A percentile compares a stretch with the other conserved stretches of the same genome.
Conservation (phyloP, 2,797 vertebrate species). For the Coilia nasus region DNA sequence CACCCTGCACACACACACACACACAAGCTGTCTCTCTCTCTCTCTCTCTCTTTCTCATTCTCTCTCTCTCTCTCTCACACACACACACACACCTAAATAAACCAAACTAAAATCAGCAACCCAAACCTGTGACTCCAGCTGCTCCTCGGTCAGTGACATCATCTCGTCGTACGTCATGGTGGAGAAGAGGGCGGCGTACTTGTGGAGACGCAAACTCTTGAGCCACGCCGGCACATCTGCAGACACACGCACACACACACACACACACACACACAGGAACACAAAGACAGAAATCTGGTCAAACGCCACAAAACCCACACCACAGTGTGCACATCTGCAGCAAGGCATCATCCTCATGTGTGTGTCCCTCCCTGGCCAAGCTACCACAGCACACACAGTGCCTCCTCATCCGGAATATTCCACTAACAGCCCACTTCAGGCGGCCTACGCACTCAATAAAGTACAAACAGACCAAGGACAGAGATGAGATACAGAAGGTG, state of each 20-base stretch:
- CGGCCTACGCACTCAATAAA: not conserved
- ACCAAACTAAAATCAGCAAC: not conserved
- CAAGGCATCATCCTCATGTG: no score
- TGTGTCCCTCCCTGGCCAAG: no score
- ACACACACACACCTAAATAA: not conserved
- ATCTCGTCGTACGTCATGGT: constrained; percentile 98
- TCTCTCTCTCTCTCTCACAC: not conserved
- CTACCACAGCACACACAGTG: no score
- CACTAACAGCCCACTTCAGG: not conserved
- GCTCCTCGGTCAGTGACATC: constrained; percentile 95
- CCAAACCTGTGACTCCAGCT: constrained; percentile 91
- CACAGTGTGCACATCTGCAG: not conserved
- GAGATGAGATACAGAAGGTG: not conserved
- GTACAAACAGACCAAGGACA: not conserved
- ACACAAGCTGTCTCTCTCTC: no score
- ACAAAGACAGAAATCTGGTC: not conserved
- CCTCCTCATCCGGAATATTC: not conserved
- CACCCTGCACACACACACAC: not conserved
- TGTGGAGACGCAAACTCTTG: constrained; percentile 97
- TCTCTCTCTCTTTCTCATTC: not conserved
- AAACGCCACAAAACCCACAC: not conserved
- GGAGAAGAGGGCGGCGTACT: constrained; percentile 94
- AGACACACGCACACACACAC: constrained; percentile 39
- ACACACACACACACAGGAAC: not conserved
- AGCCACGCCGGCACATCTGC: constrained; percentile 97